These are phyloP conservation scores for Drosophila sordidapex DNA, from an alignment of 2,888 invertebrate species.

Conservation along the genomic window DNA sequence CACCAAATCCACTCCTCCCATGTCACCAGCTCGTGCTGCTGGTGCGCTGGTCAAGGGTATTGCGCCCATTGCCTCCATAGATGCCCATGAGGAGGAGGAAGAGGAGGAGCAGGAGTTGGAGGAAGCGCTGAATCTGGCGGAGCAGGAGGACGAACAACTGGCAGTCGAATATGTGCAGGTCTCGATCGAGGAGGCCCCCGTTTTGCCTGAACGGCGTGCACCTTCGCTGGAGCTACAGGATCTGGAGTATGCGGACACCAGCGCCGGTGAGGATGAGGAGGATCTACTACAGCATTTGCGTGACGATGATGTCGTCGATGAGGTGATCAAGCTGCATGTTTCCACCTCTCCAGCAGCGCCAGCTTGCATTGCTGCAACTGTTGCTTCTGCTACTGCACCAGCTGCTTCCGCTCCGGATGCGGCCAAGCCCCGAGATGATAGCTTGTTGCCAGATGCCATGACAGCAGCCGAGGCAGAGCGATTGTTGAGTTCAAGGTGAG, in stretches of 20 bases:
- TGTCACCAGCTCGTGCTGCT: conserved; percentile 67
- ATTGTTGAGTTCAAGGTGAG: conserved; percentile 93
- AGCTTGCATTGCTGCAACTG: conserved; percentile 1
- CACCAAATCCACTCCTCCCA: conserved; percentile 76
- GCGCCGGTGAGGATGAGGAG: conserved; percentile 86
- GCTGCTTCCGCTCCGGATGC: conserved; percentile 6
- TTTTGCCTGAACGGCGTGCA: conserved; percentile 61
- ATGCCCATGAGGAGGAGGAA: conserved; percentile 80
- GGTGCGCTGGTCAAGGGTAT: conserved; percentile 74
- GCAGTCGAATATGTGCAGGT: conserved; percentile 59
- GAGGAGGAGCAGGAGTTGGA: conserved; percentile 42
- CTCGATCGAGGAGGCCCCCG: conserved; percentile 48
- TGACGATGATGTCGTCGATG: conserved; percentile 69
- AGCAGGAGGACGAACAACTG: conserved; percentile 56
- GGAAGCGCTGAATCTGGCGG: conserved; percentile 40
- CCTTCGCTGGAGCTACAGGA: conserved; percentile 86
- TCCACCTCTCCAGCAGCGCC: conserved; percentile 5
- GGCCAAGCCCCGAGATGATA: conserved; percentile 74
- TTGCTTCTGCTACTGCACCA: neutral
- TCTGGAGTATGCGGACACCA: conserved; percentile 87
- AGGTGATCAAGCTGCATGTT: conserved; percentile 54
- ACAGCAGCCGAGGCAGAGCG: conserved; percentile 95
- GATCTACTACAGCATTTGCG: conserved; percentile 85
- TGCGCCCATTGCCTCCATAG: conserved; percentile 82
- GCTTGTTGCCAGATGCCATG: conserved; percentile 87